A percentile compares a stretch with the other conserved stretches of the same genome.
These are phyloP conservation scores for Eunapius fragilis DNA, from an alignment of 37 sponge, comb jelly and placozoan species.

Conservation along the genomic window DNA sequence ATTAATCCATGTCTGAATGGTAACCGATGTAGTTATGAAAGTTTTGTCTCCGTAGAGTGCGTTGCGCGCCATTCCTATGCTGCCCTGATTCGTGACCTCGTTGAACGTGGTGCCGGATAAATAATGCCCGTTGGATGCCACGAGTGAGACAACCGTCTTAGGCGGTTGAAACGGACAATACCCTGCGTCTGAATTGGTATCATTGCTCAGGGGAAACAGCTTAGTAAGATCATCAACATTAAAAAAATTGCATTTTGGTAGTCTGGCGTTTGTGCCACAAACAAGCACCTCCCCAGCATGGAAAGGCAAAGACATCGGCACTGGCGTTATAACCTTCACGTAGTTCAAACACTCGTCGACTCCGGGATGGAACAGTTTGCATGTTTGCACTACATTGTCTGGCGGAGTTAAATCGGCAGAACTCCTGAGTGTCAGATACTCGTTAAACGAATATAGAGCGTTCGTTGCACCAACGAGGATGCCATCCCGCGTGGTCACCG, in stretches of 20 bases:
- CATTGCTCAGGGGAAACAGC: slow-evolving; percentile 8
- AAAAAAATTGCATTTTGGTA: slow-evolving; percentile 52
- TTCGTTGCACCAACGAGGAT: slow-evolving; percentile 35
- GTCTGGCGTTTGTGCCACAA: slow-evolving; percentile 62
- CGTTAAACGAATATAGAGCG: not conserved
- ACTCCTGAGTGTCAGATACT: not conserved
- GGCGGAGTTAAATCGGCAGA: not conserved
- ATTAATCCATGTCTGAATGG: slow-evolving; percentile 32
- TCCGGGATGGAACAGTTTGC: not conserved
- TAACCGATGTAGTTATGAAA: slow-evolving; percentile 15
- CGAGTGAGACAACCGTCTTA: slow-evolving; percentile 2
- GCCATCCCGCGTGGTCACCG: not conserved
- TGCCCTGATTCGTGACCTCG: not conserved
- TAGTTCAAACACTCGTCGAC: not conserved
- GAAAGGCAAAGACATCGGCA: not conserved
- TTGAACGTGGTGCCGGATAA: slow-evolving; percentile 45
- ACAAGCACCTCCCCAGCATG: slow-evolving; percentile 21
- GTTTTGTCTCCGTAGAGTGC: slow-evolving; percentile 10
- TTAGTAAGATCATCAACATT: slow-evolving; percentile 1
- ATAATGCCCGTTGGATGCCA: slow-evolving; percentile 37
- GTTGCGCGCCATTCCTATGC: slow-evolving; percentile 43
- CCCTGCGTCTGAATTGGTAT: slow-evolving; percentile 16
- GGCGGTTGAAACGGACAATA: slow-evolving; percentile 37
- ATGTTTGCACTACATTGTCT: not conserved
- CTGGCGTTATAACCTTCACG: slow-evolving; percentile 22